Evolutionary conservation across 2,888 invertebrate genomes (phyloP).

Genomic region (Caenorhabditis sinica): DNA sequence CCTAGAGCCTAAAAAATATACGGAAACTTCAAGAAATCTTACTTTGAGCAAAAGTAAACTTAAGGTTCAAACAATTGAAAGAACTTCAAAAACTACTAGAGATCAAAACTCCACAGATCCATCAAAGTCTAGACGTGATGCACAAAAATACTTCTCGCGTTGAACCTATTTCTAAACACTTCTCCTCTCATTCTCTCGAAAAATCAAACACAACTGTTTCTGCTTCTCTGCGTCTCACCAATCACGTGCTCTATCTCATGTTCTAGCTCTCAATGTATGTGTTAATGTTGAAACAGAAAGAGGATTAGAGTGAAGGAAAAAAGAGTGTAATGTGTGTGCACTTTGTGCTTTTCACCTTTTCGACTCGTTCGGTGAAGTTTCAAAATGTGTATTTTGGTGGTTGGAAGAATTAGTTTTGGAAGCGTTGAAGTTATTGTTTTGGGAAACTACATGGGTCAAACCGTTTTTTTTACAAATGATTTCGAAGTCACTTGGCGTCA

Average conservation of each 20-base stretch:
- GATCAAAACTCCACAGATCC: no score
- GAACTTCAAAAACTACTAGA: no score
- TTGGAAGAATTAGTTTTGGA: background rate
- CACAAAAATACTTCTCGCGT: background rate
- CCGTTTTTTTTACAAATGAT: no score
- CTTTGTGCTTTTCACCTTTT: constrained; percentile 33
- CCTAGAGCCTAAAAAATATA: no score
- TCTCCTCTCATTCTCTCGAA: background rate
- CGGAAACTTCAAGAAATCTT: no score
- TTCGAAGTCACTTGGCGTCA: no score
- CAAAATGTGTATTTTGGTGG: background rate
- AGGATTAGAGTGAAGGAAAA: constrained; percentile 32
- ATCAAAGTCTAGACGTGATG: constrained; percentile 1
- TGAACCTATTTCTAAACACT: constrained; percentile 13
- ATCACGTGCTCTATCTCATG: constrained; percentile 1
- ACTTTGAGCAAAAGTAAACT: no score
- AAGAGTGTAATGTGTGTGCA: constrained; percentile 24
- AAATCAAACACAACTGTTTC: constrained; percentile 30
- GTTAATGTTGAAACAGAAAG: constrained; percentile 4
- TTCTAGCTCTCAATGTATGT: background rate
- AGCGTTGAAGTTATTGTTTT: no score
- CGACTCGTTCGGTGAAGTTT: no score
- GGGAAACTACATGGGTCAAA: no score
- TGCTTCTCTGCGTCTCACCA: constrained; percentile 18
- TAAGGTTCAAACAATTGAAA: no score